Evolutionary conservation across 2,888 invertebrate genomes (phyloP).

Genomic region (Leucoma salicis): DNA sequence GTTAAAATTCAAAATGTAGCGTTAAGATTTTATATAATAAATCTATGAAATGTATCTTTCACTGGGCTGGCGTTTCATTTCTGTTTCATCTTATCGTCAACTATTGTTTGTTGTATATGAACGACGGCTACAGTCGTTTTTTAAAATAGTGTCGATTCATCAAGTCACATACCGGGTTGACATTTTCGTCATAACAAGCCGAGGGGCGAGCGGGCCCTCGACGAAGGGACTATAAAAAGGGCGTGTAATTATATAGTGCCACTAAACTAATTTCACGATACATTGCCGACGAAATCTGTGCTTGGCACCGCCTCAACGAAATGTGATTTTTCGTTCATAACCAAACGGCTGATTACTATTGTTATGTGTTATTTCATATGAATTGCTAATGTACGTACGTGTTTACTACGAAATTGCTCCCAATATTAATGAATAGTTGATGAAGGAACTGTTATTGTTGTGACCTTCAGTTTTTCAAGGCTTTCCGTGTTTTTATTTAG

Average conservation of each 20-base stretch:
- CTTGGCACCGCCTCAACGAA: conserved; percentile 75
- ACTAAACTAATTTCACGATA: conserved; percentile 83
- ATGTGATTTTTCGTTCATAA: conserved; percentile 73
- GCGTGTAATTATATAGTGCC: conserved; percentile 81
- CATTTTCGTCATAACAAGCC: conserved; percentile 78
- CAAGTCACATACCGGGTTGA: conserved; percentile 77
- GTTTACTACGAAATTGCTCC: conserved; percentile 53
- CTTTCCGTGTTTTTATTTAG: conserved; percentile 29
- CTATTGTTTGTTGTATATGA: conserved; percentile 30
- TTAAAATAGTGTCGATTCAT: conserved; percentile 80
- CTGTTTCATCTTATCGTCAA: conserved; percentile 1
- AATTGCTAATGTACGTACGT: conserved; percentile 67
- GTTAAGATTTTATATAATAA: conserved; percentile 82
- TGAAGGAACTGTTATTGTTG: conserved; percentile 48
- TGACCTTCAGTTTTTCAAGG: conserved; percentile 53
- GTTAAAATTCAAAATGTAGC: conserved; percentile 75
- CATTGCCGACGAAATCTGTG: conserved; percentile 81
- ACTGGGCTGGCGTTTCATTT: conserved; percentile 56
- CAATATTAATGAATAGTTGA: conserved; percentile 57
- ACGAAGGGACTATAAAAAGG: conserved; percentile 72
- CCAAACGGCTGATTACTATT: conserved; percentile 73
- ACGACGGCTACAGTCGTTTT: conserved; percentile 50
- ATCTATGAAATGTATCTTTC: conserved; percentile 79
- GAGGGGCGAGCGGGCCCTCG: conserved; percentile 41
- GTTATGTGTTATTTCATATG: conserved; percentile 75